These are phyloP conservation scores for Drosophila kuntzei DNA, from an alignment of 2,888 invertebrate genomes.

Conservation along the genomic window DNA sequence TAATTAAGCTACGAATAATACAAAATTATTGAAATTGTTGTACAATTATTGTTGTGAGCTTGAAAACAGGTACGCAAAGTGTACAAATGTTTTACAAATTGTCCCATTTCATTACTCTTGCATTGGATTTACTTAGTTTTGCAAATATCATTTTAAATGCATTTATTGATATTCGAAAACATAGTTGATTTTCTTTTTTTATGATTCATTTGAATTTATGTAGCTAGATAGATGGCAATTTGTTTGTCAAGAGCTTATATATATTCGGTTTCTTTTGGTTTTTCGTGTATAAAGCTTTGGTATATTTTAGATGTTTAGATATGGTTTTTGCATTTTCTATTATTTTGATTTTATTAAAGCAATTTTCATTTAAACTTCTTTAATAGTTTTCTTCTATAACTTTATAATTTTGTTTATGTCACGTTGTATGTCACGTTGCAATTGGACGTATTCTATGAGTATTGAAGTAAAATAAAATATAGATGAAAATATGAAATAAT, in stretches of 20 bases:
- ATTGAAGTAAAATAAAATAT: conserved; percentile 1
- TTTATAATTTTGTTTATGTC: conserved; percentile 25
- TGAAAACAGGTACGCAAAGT: conserved; percentile 30
- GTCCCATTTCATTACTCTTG: conserved; percentile 46
- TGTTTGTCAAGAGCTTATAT: conserved; percentile 1
- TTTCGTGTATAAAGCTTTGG: conserved; percentile 41
- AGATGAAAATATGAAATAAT: neutral
- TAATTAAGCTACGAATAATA: conserved; percentile 38
- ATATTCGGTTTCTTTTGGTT: conserved; percentile 11
- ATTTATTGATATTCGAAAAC: conserved; percentile 67
- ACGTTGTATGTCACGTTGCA: conserved; percentile 54
- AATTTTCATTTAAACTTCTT: conserved; percentile 24
- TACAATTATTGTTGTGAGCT: conserved; percentile 59
- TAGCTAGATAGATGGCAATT: conserved; percentile 27
- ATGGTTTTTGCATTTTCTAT: conserved; percentile 42
- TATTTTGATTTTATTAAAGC: conserved; percentile 29
- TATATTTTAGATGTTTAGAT: conserved; percentile 43
- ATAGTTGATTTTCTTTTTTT: conserved; percentile 48
- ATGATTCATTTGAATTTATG: conserved; percentile 25
- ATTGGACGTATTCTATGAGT: conserved; percentile 56
- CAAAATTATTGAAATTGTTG: conserved; percentile 47
- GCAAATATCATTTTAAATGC: conserved; percentile 60
- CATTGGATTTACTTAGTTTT: conserved; percentile 28
- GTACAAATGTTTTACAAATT: conserved; percentile 22
- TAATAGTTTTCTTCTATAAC: conserved; percentile 19